These are phyloP conservation scores for Acestrorhynchus altus DNA, from an alignment of 2,797 vertebrate genomes.

Conservation along the genomic window DNA sequence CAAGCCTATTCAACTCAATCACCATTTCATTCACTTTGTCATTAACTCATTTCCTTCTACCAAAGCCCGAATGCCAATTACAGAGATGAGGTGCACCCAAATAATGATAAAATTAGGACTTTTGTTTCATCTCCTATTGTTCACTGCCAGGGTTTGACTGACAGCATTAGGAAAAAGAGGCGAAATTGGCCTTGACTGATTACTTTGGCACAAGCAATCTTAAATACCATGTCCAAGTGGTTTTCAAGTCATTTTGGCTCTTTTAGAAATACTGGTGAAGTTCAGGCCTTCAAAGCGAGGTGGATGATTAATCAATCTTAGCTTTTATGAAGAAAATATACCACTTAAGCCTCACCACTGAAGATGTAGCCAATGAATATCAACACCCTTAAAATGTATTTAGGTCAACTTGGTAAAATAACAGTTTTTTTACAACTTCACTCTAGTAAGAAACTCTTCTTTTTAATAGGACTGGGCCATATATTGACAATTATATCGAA, in stretches of 20 bases:
- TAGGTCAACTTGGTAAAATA: no score
- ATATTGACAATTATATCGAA: no score
- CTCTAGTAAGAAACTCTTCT: no score
- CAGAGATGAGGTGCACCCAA: constrained; percentile 32
- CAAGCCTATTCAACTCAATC: constrained; percentile 48
- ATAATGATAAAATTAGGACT: constrained; percentile 26
- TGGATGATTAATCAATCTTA: not conserved
- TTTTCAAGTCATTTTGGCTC: not conserved
- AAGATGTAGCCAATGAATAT: not conserved
- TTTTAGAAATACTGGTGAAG: not conserved
- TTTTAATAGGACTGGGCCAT: no score
- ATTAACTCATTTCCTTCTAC: constrained; percentile 43
- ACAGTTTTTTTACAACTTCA: no score
- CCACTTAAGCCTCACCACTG: not conserved
- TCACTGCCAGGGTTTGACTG: not conserved
- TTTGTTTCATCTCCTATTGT: constrained; percentile 5
- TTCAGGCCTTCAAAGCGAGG: not conserved
- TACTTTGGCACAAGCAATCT: not conserved
- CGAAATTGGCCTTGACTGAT: not conserved
- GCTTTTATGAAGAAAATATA: not conserved
- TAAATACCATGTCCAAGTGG: not conserved
- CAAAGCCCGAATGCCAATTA: constrained; percentile 40
- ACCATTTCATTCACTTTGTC: constrained; percentile 50
- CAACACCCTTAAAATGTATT: no score
- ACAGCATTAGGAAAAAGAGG: constrained; percentile 8